phyloP scores from a whole-genome alignment of 2,113 vertebrate genomes.

The Tursiops truncatus region DNA sequence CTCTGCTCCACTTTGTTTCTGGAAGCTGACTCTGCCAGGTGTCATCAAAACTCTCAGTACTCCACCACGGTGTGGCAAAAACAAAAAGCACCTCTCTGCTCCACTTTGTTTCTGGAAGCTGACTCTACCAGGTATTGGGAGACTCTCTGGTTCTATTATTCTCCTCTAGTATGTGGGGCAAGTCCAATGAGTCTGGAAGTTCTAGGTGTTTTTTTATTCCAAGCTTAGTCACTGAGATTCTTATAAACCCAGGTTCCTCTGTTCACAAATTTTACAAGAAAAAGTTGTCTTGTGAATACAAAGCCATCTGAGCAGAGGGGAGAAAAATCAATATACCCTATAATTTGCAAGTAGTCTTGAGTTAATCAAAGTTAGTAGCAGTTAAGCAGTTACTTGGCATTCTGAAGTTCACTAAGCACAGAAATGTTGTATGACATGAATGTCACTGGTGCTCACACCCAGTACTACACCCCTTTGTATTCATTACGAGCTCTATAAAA shows the following conservation, averaged over 20 bases:
- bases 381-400: constrained; percentile 28
- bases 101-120: not conserved
- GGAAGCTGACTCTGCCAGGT: not conserved
- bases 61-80: not conserved
- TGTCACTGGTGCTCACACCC: not conserved
- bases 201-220: constrained; percentile 1
- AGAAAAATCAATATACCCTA: not conserved
- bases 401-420: constrained; percentile 46
- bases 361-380: constrained; percentile 11
- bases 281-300: not conserved
- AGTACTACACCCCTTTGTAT: constrained; percentile 40
- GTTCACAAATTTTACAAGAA: constrained; percentile 31
- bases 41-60: constrained; percentile 2
- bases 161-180: not conserved
- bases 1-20: not conserved
- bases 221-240: constrained; percentile 14
- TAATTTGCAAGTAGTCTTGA: constrained; percentile 40
- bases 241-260: constrained; percentile 11
- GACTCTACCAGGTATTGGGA: not conserved
- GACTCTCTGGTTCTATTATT: not conserved
- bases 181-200: constrained; percentile 5
- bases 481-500: constrained; percentile 25
- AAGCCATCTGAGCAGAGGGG: constrained; percentile 17
- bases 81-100: not conserved
- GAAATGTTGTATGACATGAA: not conserved